phyloP scores from a whole-genome alignment of 2,113 vertebrate genomes.

The Eira barbara region DNA sequence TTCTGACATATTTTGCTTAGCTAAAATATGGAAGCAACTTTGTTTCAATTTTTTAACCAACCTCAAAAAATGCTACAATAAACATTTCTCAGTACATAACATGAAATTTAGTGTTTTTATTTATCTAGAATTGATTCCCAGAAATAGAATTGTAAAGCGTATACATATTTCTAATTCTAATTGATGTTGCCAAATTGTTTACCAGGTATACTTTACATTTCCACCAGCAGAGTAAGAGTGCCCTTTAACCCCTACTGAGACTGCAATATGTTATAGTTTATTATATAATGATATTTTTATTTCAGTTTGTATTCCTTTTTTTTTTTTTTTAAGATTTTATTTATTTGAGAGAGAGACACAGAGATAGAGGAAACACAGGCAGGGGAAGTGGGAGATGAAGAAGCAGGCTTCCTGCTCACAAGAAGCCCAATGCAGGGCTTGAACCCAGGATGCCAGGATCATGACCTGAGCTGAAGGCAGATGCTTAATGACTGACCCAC shows the following conservation, averaged over 20 bases:
- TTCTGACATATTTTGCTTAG: neutral
- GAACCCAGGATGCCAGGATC: no score
- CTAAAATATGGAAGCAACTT: neutral
- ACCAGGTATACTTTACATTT: neutral
- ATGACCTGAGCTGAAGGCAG: no score
- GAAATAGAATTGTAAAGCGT: neutral
- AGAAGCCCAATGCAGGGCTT: no score
- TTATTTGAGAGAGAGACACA: no score
- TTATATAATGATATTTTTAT: neutral
- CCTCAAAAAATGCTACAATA: neutral
- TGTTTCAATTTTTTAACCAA: neutral
- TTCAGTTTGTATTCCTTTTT: neutral
- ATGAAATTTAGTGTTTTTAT: neutral
- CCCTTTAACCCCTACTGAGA: neutral
- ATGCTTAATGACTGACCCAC: no score
- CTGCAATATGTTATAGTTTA: neutral
- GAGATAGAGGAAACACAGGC: no score
- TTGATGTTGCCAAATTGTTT: neutral
- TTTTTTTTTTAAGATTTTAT: no score
- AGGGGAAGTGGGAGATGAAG: no score
- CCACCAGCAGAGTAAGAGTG: neutral
- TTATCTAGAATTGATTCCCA: neutral
- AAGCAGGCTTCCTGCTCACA: no score
- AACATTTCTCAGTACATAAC: neutral
- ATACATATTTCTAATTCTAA: neutral